phyloP scores from a whole-genome alignment of 2,888 invertebrate genomes.

The Drosophila borealis region DNA sequence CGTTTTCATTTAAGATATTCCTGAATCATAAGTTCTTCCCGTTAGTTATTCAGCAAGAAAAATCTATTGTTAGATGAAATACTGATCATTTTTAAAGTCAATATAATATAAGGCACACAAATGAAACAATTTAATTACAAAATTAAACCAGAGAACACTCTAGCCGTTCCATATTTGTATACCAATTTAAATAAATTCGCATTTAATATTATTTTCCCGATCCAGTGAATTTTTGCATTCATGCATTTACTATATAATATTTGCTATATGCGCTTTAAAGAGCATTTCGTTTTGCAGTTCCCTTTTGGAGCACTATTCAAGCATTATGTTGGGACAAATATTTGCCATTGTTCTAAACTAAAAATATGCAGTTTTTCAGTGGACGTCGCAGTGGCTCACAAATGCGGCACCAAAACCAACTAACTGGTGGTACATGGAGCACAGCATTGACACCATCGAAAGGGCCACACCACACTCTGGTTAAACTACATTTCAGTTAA shows the following conservation, averaged over 20 bases:
- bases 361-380: conserved; percentile 47
- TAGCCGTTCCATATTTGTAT: too few relatives aligned
- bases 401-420: neutral
- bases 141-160: too few relatives aligned
- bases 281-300: neutral
- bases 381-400: neutral
- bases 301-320: conserved; percentile 29
- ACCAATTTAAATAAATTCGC: too few relatives aligned
- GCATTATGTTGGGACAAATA: conserved; percentile 43
- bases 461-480: conserved; percentile 37
- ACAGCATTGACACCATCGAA: conserved; percentile 19
- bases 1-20: too few relatives aligned
- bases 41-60: too few relatives aligned
- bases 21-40: too few relatives aligned
- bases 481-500: conserved; percentile 56
- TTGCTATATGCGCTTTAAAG: conserved; percentile 7
- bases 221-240: too few relatives aligned
- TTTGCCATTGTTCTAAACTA: conserved; percentile 54
- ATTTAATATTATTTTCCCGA: too few relatives aligned
- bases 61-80: too few relatives aligned
- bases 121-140: too few relatives aligned
- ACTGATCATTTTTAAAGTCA: too few relatives aligned
- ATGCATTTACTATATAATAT: neutral
- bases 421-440: conserved; percentile 10
- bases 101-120: too few relatives aligned